A percentile compares a stretch with the other conserved stretches of the same genome.
These are phyloP conservation scores for Watersipora subatra DNA, from an alignment of 1,140 invertebrate genomes.

Conservation along the genomic window DNA sequence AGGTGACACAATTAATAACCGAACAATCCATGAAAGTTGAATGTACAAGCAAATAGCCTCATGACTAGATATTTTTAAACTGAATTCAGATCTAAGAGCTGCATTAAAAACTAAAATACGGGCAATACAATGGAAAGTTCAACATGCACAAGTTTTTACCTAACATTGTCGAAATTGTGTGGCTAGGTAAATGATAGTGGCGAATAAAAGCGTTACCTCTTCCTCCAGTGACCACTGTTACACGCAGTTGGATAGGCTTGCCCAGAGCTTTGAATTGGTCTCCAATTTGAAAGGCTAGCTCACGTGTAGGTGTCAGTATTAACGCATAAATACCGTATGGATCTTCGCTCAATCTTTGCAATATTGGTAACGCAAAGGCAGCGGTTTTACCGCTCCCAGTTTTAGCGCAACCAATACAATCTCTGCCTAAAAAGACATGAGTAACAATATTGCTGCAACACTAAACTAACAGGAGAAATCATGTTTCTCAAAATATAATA, in stretches of 20 bases:
- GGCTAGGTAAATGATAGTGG: too few relatives aligned
- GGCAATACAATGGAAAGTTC: too few relatives aligned
- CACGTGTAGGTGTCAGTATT: conserved; percentile 39
- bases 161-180: too few relatives aligned
- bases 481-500: background rate
- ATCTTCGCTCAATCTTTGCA: conserved; percentile 46
- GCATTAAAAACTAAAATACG: too few relatives aligned
- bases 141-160: too few relatives aligned
- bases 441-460: conserved; percentile 9
- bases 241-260: conserved; percentile 30
- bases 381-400: conserved; percentile 43
- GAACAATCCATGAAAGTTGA: too few relatives aligned
- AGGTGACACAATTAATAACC: too few relatives aligned
- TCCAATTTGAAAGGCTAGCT: conserved; percentile 55
- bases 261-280: conserved; percentile 52
- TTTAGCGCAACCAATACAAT: conserved; percentile 41
- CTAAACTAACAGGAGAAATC: background rate
- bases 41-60: too few relatives aligned
- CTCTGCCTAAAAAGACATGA: conserved; percentile 27
- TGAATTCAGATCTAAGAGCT: too few relatives aligned
- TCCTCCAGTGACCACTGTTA: conserved; percentile 36
- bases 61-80: too few relatives aligned
- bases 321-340: conserved; percentile 40
- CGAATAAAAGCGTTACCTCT: conserved; percentile 21
- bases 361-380: conserved; percentile 49